Evolutionary conservation across 2,888 invertebrate genomes (phyloP).

Genomic region (Parnassius smintheus): DNA sequence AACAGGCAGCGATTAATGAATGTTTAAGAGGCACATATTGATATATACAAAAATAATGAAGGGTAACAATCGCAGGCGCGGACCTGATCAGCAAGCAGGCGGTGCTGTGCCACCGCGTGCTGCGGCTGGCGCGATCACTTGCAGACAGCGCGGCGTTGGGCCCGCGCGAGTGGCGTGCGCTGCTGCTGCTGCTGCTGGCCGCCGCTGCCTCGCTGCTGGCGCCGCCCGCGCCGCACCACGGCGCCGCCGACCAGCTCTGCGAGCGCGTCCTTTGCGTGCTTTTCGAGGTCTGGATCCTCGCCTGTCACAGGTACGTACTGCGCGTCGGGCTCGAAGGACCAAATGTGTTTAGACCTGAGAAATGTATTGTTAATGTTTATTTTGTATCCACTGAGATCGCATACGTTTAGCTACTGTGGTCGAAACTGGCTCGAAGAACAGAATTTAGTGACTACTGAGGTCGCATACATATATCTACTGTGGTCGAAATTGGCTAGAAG

Average conservation of each 20-base stretch:
- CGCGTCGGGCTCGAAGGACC: background rate
- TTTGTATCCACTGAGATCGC: no score
- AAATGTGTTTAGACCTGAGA: no score
- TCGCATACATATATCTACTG: no score
- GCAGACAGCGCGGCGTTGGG: slow-evolving; percentile 81
- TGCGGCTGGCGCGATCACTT: slow-evolving; percentile 90
- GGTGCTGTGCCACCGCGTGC: slow-evolving; percentile 94
- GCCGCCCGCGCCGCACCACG: slow-evolving; percentile 95
- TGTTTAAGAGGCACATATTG: no score
- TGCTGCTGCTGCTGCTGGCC: slow-evolving; percentile 92
- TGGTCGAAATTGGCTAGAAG: no score
- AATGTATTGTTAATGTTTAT: no score
- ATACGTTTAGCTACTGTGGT: no score
- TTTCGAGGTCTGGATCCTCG: slow-evolving; percentile 88
- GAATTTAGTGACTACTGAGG: no score
- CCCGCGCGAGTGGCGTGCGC: slow-evolving; percentile 94
- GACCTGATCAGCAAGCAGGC: slow-evolving; percentile 97
- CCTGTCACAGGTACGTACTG: slow-evolving; percentile 72
- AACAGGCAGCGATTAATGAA: no score
- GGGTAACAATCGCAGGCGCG: slow-evolving; percentile 79
- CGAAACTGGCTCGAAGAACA: no score
- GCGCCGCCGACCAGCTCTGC: slow-evolving; percentile 96
- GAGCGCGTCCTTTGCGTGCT: slow-evolving; percentile 96
- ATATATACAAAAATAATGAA: no score
- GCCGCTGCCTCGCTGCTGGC: slow-evolving; percentile 95